phyloP scores from a whole-genome alignment of 2,797 vertebrate species.

The Peromyscus aztecus region DNA sequence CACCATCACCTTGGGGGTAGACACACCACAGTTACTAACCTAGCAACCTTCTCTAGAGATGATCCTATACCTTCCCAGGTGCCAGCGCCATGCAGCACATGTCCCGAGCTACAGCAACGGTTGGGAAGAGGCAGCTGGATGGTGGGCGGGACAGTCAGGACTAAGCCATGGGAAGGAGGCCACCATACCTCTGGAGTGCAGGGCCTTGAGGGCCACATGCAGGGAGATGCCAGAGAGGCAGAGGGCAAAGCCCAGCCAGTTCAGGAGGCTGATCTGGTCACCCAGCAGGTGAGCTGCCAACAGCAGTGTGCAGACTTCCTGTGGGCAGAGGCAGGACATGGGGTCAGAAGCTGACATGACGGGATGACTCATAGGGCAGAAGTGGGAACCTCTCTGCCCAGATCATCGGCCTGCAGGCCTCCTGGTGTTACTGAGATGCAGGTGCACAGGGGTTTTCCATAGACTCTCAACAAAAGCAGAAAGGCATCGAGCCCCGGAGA shows the following conservation, averaged over 20 bases:
- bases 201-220: constrained; percentile 93
- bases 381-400: background rate
- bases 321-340: constrained; percentile 53
- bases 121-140: accelerated
- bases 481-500: background rate
- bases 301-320: constrained; percentile 96
- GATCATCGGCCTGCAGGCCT: background rate
- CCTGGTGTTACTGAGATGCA: background rate
- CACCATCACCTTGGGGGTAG: constrained; percentile 82
- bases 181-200: constrained; percentile 91
- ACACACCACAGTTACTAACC: constrained; percentile 51
- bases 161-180: background rate
- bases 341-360: background rate
- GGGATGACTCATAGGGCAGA: background rate
- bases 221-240: constrained; percentile 95
- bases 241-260: constrained; percentile 96
- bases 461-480: background rate
- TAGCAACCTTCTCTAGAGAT: background rate
- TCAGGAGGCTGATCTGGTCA: constrained; percentile 91
- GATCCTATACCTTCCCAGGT: background rate
- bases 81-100: background rate
- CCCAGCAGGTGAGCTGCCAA: constrained; percentile 93
- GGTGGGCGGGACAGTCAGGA: too few species aligned
- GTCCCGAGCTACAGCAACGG: background rate
- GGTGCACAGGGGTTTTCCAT: background rate